Evolutionary conservation across 2,888 invertebrate species (phyloP).

Genomic region (Microctonus brassicae): DNA sequence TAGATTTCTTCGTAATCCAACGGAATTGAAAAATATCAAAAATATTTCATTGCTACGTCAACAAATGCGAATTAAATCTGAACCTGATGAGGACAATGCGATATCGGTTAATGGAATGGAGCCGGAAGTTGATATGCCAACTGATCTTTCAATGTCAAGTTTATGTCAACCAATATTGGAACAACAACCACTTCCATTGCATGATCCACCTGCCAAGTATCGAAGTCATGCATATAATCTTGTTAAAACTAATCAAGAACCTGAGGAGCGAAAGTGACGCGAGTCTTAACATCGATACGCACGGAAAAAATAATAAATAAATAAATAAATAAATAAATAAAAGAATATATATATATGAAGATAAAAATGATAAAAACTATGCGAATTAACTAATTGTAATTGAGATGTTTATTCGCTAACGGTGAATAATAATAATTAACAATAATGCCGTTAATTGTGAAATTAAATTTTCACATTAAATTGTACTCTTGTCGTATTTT

Average conservation of each 20-base stretch:
- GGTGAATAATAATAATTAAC: constrained; percentile 23
- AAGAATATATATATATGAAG: not conserved
- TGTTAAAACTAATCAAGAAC: constrained; percentile 65
- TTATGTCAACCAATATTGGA: constrained; percentile 60
- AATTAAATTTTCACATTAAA: not conserved
- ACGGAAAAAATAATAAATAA: constrained; percentile 19
- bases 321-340: not conserved
- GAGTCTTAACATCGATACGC: constrained; percentile 55
- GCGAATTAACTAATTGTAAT: constrained; percentile 34
- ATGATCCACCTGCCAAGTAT: constrained; percentile 67
- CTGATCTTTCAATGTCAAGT: constrained; percentile 67
- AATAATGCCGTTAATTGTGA: constrained; percentile 7
- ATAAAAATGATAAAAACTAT: not conserved
- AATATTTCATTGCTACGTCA: constrained; percentile 90
- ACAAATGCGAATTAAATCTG: constrained; percentile 74
- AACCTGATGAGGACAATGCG: constrained; percentile 62
- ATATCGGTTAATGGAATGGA: constrained; percentile 57
- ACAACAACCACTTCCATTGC: constrained; percentile 60
- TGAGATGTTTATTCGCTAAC: constrained; percentile 39
- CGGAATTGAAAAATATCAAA: constrained; percentile 93
- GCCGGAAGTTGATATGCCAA: constrained; percentile 67
- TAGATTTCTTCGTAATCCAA: constrained; percentile 92
- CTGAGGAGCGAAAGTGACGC: constrained; percentile 68
- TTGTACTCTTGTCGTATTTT: constrained; percentile 18
- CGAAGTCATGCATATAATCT: constrained; percentile 68